Percentiles rank a stretch among this genome's conserved stretches.
Conservation (phyloP, 2,113 vertebrate genomes). For the Gasterosteus nipponicus region DNA sequence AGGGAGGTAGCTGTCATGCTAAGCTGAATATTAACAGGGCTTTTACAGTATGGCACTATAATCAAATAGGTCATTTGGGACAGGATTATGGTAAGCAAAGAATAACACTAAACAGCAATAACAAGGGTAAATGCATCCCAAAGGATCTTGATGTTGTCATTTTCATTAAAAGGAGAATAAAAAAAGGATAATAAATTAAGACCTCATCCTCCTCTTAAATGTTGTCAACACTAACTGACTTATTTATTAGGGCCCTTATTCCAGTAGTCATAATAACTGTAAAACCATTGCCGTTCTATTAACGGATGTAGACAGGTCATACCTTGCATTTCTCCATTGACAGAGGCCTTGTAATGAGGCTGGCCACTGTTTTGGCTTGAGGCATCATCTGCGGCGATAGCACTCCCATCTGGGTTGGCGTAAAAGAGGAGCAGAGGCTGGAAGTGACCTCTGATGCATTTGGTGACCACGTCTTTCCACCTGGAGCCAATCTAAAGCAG, state of each 20-base stretch:
- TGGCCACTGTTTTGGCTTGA: constrained; percentile 82
- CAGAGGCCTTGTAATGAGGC: constrained; percentile 80
- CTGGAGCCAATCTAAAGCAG: constrained; percentile 86
- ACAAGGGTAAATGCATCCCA: constrained; percentile 9
- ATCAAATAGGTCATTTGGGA: constrained; percentile 20
- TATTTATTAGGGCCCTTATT: background rate
- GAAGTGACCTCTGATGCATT: constrained; percentile 94
- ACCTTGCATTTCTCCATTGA: constrained; percentile 84
- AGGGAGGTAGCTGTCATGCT: background rate
- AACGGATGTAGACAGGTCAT: background rate
- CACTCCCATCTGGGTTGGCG: constrained; percentile 91
- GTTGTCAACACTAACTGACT: background rate
- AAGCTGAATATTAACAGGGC: background rate
- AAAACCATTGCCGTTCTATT: background rate
- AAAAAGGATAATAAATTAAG: constrained; percentile 13
- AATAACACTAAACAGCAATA: constrained; percentile 13
- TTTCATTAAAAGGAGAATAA: constrained; percentile 7
- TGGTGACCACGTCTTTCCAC: constrained; percentile 96
- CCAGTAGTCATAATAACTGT: background rate
- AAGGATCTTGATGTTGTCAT: constrained; percentile 4
- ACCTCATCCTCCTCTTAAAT: constrained; percentile 4
- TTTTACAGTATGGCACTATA: constrained; percentile 12
- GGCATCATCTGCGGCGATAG: constrained; percentile 87
- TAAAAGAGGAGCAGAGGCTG: constrained; percentile 97
- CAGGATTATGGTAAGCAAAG: constrained; percentile 15